Base-by-base conservation (phyloP, 2,113 vertebrate species). In the Ictalurus furcatus region DNA sequence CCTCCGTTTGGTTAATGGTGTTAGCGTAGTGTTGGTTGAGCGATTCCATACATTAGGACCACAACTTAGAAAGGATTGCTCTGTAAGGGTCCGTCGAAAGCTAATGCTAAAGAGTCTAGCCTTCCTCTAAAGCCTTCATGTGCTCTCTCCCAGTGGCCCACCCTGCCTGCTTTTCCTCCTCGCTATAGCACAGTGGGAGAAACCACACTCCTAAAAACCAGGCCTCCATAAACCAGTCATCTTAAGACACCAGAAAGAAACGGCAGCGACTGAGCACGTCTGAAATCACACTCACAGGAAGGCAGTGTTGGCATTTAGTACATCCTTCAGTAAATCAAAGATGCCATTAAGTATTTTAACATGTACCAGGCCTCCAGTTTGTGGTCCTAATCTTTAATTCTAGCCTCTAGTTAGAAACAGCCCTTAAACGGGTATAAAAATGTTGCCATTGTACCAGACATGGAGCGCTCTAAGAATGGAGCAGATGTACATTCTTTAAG, bases 401-500 rank as follows among this genome's bases (percentile, higher is more conserved):
- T 88, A 90, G 88, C 87, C 85, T 85, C 58, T 78, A 85, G 40
- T 89, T 88, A 88, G 76, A 86, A 44, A 63, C 89, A 69, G 54
- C 79, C 21, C 74, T 81, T 73, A 84, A 89, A 89, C 61, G 56
- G 59, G 82, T 85, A 91, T 90, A 86, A 86, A 73, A 88, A 63
- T 12, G 30, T 89, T 87, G 88, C 74, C 88, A 54, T 89, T 30
- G 28, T 65, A 85, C 82, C 89, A 88, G 78, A 14, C 59, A 17
- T 80, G 61, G 78, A 79, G 23, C 71, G 28, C 79, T 80, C 54
- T 88, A 86, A 90, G 88, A 83, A 52, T 30, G 23, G 6, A 90
- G 79, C 87, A 90, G 87, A 84, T 91, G 87, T 90, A 84, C 25
- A n/a, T 81, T 88, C 85, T 91, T 87, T n/a, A 84, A 88, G 88